These are phyloP conservation scores for Sturnira hondurensis DNA, from an alignment of 2,113 vertebrate species.

Conservation along the genomic window DNA sequence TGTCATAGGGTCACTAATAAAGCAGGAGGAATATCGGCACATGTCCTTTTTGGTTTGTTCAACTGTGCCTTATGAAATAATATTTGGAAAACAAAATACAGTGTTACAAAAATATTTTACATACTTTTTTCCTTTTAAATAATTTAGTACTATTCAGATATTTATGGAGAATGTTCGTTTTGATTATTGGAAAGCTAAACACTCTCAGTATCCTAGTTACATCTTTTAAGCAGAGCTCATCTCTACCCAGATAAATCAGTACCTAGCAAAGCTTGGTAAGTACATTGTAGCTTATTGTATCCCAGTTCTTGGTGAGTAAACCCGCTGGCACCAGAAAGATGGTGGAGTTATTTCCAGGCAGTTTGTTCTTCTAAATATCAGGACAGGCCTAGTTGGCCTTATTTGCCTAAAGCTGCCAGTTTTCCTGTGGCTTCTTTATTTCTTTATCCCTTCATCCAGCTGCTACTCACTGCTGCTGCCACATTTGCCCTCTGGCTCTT, in stretches of 20 bases:
- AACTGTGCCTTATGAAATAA: not conserved
- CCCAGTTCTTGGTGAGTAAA: not conserved
- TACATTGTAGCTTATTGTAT: not conserved
- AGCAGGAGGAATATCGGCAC: not conserved
- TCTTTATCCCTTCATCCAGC: conserved; percentile 62
- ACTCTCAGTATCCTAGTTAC: not conserved
- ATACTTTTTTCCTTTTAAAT: conserved; percentile 28
- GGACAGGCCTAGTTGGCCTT: not conserved
- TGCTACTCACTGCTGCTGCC: conserved; percentile 56
- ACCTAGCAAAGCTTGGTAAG: not conserved
- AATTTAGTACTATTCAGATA: conserved; percentile 11
- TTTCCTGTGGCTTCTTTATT: conserved; percentile 68
- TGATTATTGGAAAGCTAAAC: not conserved
- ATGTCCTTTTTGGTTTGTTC: not conserved
- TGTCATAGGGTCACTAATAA: not conserved
- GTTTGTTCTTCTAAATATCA: conserved; percentile 30
- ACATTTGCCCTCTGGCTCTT: conserved; percentile 67
- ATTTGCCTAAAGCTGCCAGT: conserved; percentile 49
- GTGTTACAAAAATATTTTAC: not conserved
- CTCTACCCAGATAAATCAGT: not conserved
- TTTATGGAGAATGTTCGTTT: not conserved
- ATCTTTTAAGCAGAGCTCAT: conserved; percentile 1
- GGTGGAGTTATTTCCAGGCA: conserved; percentile 28
- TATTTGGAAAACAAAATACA: not conserved
- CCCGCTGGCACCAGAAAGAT: not conserved